Percentiles rank a stretch among this genome's conserved stretches.
These are phyloP conservation scores for Lutjanus argentimaculatus DNA, from an alignment of 2,797 vertebrate genomes.

Conservation along the genomic window DNA sequence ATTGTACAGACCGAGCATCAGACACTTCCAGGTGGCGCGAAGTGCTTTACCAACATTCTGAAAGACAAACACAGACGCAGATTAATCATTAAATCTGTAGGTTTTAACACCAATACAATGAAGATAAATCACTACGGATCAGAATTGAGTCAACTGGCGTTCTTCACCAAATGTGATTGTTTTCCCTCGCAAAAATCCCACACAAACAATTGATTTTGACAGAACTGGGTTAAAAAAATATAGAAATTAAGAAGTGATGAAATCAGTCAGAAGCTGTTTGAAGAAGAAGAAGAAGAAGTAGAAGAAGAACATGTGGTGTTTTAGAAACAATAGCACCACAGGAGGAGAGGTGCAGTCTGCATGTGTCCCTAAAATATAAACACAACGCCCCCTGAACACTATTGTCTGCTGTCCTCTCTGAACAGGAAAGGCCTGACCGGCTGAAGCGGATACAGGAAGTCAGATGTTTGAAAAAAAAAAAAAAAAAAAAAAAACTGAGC, in stretches of 20 bases:
- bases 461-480: slow-evolving; percentile 1
- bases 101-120: background rate
- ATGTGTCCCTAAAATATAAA: slow-evolving; percentile 24
- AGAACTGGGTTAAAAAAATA: slow-evolving; percentile 21
- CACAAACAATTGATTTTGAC: background rate
- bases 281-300: background rate
- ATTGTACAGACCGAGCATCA: slow-evolving; percentile 92
- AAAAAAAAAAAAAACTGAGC: slow-evolving; percentile 5
- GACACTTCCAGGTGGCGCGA: slow-evolving; percentile 91
- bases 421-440: slow-evolving; percentile 72
- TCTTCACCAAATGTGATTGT: background rate
- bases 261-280: background rate
- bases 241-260: background rate
- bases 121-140: background rate
- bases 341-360: slow-evolving; percentile 19
- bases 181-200: background rate
- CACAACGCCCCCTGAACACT: slow-evolving; percentile 25
- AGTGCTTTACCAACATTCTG: slow-evolving; percentile 93
- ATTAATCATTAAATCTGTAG: background rate
- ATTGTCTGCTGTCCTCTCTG: slow-evolving; percentile 57
- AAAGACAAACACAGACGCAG: slow-evolving; percentile 43
- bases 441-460: slow-evolving; percentile 63
- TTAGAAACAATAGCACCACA: slow-evolving; percentile 63
- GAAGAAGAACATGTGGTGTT: background rate
- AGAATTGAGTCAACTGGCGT: no score